These are phyloP conservation scores for Copsychus sechellarum DNA, from an alignment of 2,113 vertebrate species.

Conservation along the genomic window DNA sequence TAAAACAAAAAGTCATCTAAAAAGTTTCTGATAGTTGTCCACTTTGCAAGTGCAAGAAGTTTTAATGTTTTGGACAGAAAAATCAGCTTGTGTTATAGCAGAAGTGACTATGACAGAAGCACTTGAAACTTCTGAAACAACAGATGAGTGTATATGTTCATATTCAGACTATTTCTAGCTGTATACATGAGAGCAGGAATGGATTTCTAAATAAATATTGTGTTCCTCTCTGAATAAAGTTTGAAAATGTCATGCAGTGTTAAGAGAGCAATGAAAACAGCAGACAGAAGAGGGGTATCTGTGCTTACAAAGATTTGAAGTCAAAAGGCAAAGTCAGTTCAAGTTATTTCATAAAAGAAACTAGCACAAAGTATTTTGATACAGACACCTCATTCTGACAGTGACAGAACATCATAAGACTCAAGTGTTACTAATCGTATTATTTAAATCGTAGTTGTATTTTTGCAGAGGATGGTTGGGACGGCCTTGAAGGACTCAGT, in stretches of 20 bases:
- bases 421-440: not conserved
- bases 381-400: not conserved
- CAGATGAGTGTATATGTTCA: accelerated
- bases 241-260: not conserved
- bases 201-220: not conserved
- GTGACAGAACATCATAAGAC: not conserved
- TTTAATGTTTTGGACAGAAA: not conserved
- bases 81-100: not conserved
- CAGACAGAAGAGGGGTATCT: not conserved
- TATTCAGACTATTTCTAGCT: not conserved
- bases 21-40: not conserved
- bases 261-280: not conserved
- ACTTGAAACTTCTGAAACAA: not conserved
- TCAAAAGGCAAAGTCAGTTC: not conserved
- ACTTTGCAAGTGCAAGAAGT: not conserved
- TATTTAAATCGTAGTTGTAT: not conserved
- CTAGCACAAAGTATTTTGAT: not conserved
- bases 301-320: not conserved
- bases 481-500: not conserved
- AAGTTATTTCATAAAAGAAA: not conserved
- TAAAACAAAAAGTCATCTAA: not conserved
- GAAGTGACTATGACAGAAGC: not conserved
- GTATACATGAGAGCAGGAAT: not conserved
- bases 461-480: not conserved
- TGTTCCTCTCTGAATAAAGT: not conserved